Evolutionary conservation across 2,797 vertebrate genomes (phyloP).

Genomic region (Anguilla megastoma): DNA sequence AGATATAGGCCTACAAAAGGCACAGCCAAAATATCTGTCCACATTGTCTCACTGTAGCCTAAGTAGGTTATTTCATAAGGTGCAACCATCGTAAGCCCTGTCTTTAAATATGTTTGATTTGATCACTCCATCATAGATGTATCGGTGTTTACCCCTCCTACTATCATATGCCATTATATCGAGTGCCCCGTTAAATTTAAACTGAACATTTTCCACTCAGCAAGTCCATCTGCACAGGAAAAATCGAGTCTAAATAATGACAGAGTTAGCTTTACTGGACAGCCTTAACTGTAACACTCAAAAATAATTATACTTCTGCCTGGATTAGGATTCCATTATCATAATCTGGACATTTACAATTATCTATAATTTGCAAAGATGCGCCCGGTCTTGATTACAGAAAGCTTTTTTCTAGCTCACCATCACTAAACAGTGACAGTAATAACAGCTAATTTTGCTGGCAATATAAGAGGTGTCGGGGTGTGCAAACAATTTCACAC

Average conservation of each 20-base stretch:
- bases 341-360: conserved; percentile 99
- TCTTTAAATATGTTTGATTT: conserved; percentile 73
- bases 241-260: conserved; percentile 98
- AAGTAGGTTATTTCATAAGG: conserved; percentile 62
- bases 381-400: conserved; percentile 99
- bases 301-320: conserved; percentile 99
- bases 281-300: conserved; percentile 99
- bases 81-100: conserved; percentile 63
- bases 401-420: conserved; percentile 89
- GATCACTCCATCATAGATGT: conserved; percentile 71
- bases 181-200: conserved; percentile 95
- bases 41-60: conserved; percentile 38
- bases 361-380: conserved; percentile 99
- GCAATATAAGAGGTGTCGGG: conserved; percentile 99
- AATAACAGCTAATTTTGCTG: conserved; percentile 99
- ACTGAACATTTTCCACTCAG: conserved; percentile 96
- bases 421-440: conserved; percentile 99
- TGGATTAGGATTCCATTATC: conserved; percentile 99
- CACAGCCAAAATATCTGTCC: background rate
- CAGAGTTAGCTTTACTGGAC: conserved; percentile 97
- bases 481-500: conserved; percentile 99
- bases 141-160: conserved; percentile 70
- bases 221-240: conserved; percentile 84
- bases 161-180: conserved; percentile 87
- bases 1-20: background rate